A percentile compares a stretch with the other conserved stretches of the same genome.
These are phyloP conservation scores for Coturnix japonica DNA, from an alignment of 2,113 vertebrate species.

Conservation along the genomic window DNA sequence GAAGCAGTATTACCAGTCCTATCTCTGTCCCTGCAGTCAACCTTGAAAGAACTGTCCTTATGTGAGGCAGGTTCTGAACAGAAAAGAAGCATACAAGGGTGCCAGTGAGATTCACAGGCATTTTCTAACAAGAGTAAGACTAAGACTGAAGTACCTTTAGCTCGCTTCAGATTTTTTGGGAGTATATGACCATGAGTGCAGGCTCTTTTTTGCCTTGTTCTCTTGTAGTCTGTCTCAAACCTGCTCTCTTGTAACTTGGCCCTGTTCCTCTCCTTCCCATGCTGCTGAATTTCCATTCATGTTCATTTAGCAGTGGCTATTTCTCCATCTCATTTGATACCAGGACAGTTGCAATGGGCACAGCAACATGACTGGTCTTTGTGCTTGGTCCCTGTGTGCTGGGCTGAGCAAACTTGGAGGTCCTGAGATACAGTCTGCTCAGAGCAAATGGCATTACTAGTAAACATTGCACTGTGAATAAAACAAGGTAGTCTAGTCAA, in stretches of 20 bases:
- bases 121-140: not conserved
- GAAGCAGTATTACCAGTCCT: not conserved
- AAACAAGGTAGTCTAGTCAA: not conserved
- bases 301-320: not conserved
- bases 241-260: not conserved
- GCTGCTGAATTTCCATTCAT: not conserved
- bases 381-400: not conserved
- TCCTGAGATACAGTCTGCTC: rapidly evolving
- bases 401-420: not conserved
- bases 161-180: not conserved
- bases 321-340: not conserved
- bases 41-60: not conserved
- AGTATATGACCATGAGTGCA: not conserved
- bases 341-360: not conserved
- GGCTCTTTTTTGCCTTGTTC: not conserved
- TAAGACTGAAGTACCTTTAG: not conserved
- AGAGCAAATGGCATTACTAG: not conserved
- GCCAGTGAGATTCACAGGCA: not conserved
- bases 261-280: not conserved
- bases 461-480: not conserved
- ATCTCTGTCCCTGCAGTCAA: not conserved
- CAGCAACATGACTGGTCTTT: not conserved
- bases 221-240: not conserved
- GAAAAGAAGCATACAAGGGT: not conserved
- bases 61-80: not conserved